phyloP scores from a whole-genome alignment of 37 sponge, comb jelly and placozoan species.

The Diacarnus erythraeanus region DNA sequence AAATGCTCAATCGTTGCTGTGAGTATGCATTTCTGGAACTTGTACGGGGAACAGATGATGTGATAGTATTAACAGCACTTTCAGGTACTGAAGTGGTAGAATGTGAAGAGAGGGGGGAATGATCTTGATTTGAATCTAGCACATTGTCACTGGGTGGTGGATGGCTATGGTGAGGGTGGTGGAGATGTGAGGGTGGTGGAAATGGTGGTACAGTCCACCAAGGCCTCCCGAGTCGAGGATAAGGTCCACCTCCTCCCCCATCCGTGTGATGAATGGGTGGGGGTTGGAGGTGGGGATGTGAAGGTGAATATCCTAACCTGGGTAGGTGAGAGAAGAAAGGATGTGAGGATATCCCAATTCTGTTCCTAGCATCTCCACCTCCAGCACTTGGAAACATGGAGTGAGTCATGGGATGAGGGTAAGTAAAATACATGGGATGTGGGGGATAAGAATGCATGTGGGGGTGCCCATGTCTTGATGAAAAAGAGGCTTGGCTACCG shows the following conservation, averaged over 20 bases:
- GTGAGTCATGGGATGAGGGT: conserved; percentile 28
- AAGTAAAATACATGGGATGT: conserved; percentile 29
- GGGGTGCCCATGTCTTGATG: conserved; percentile 10
- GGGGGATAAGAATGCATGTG: conserved; percentile 12
- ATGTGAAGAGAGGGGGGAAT: neutral
- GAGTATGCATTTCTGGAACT: conserved; percentile 27
- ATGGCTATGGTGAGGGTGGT: conserved; percentile 10
- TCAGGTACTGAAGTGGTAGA: neutral
- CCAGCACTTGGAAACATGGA: neutral
- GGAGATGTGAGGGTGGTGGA: conserved; percentile 5
- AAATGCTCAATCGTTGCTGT: neutral
- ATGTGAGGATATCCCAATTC: conserved; percentile 19
- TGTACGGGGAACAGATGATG: neutral
- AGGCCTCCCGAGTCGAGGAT: conserved; percentile 24
- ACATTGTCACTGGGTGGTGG: neutral
- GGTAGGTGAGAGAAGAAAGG: conserved; percentile 30
- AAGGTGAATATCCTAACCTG: conserved; percentile 49
- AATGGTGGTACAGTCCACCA: conserved; percentile 23
- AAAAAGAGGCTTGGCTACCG: neutral
- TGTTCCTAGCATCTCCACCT: conserved; percentile 18
- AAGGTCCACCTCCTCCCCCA: conserved; percentile 16
- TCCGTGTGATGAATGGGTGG: conserved; percentile 1
- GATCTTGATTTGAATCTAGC: neutral
- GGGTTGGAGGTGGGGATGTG: neutral
- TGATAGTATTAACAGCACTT: neutral